Evolutionary conservation across 30 jellyfish, hydroid and myxozoan genomes (phyloP), one percentile per base, ranked within the genome.

Genomic region (Calvadosia cruxmelitensis): DNA sequence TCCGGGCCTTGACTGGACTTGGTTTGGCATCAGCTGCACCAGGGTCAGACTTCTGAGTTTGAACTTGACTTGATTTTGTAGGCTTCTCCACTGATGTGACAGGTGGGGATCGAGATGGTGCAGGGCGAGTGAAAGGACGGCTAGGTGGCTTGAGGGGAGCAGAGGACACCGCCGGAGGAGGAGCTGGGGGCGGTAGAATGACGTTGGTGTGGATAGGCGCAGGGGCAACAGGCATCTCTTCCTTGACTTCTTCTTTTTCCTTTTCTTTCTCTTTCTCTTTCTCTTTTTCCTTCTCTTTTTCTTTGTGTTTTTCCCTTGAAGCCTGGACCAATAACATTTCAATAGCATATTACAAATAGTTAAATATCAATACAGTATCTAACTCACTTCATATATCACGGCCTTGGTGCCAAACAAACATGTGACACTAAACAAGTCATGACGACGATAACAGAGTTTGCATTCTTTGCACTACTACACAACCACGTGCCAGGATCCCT

Each of bases 1-100:
- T 82, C 50, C 99, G 71, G 49, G 99, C 92, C 63, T 91, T 91
- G 27, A 82, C 84, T 3, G 99, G 99, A 52, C 91, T 83, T 25
- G 95, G 89, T 68, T 91, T 91, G 67, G 77, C 69, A 27, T 91
- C 99, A n/a, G 92, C 72, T 5, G 74, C 13, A 30, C 30, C 30
- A 16, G 64, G 5, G 25, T 42, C 57, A 20, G 57, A 5, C 57
- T 42, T 42, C 20, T 42, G 57, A 5, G 20, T 20, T 42, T 42
- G 57, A n/a, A n/a, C n/a, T n/a, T n/a, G n/a, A n/a, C n/a, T n/a
- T n/a, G n/a, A n/a, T n/a, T n/a, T n/a, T 42, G 20, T 20, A 42
- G 20, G 15, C 10, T 20, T 10, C 20, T 42, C 57, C 10, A 20
- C 15, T 42, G 57, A 20, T 42, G 20, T 42, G 20, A 42, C 57